Evolutionary conservation across 2,888 invertebrate species (phyloP).

Genomic region (Chrysodeixis includens): DNA sequence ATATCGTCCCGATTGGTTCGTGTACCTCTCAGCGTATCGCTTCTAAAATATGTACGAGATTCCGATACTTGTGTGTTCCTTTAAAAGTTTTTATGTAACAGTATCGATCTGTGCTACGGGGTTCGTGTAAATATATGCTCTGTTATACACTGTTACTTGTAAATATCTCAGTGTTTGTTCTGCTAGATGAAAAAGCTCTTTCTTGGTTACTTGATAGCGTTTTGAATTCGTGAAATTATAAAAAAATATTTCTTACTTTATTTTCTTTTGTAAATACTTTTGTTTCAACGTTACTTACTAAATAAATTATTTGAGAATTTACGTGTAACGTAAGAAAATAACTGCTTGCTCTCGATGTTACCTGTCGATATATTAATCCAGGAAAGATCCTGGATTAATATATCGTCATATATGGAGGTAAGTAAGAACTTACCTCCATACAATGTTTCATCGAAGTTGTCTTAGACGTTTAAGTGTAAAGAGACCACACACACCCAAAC

Average conservation of each 20-base stretch:
- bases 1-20: background rate
- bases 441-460: too few relatives aligned
- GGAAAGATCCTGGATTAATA: too few relatives aligned
- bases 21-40: constrained; percentile 4
- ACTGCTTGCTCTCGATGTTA: too few relatives aligned
- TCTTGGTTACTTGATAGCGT: background rate
- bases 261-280: background rate
- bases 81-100: constrained; percentile 32
- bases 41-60: background rate
- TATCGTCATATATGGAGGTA: too few relatives aligned
- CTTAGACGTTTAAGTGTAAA: too few relatives aligned
- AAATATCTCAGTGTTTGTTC: constrained; percentile 29
- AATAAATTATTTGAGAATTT: background rate
- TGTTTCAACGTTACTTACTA: background rate
- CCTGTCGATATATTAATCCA: too few relatives aligned
- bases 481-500: too few relatives aligned
- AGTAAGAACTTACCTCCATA: too few relatives aligned
- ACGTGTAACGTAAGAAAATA: background rate
- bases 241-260: background rate
- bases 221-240: constrained; percentile 3
- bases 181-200: constrained; percentile 15
- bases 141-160: background rate
- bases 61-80: constrained; percentile 15
- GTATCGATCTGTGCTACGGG: background rate
- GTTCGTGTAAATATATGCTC: background rate